phyloP scores from a whole-genome alignment of 1,140 invertebrate species.

The Pogonomyrmex californicus region DNA sequence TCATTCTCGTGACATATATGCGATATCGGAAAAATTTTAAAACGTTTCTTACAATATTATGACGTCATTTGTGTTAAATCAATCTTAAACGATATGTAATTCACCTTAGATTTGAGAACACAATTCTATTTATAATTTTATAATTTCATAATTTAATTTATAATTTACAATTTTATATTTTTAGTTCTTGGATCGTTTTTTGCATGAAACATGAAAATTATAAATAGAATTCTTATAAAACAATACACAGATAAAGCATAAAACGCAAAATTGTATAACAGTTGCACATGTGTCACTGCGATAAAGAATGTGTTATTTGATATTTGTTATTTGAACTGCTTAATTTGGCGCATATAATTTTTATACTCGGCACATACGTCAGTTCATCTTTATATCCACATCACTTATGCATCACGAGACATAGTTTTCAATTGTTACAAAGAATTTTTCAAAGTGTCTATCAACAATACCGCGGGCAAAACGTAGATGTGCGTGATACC shows the following conservation, averaged over 20 bases:
- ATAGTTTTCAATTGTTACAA: not conserved
- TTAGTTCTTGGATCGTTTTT: not conserved
- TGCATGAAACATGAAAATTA: not conserved
- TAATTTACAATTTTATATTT: not conserved
- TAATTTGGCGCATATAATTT: not conserved
- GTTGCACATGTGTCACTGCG: not conserved
- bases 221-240: not conserved
- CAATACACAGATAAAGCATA: not conserved
- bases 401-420: too few species aligned
- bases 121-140: not conserved
- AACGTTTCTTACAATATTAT: not conserved
- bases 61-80: not conserved
- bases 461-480: not conserved
- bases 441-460: not conserved
- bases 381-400: not conserved
- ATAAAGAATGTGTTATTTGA: not conserved
- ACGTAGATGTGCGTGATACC: not conserved
- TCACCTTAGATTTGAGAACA: not conserved
- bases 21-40: not conserved
- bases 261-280: not conserved
- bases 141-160: not conserved
- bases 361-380: not conserved
- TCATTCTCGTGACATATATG: not conserved
- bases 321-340: too few species aligned
- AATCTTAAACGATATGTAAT: not conserved